Evolutionary conservation across 2,113 vertebrate species (phyloP).

Genomic region (Rhombomys opimus): DNA sequence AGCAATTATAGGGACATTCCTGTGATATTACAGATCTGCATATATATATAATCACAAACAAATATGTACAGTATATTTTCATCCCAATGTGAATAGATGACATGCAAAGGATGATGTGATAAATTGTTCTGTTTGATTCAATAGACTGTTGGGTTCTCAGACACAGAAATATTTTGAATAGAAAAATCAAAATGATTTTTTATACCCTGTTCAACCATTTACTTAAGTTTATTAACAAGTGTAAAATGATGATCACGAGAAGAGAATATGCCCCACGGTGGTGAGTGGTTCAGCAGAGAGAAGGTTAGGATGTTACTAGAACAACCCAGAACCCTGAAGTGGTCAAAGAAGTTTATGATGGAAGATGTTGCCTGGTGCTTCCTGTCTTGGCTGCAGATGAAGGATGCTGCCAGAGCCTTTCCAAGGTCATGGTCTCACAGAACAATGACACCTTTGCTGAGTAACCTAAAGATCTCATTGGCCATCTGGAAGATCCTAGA

Average conservation of each 20-base stretch:
- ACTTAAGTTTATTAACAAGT: background rate
- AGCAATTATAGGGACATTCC: background rate
- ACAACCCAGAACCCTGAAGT: background rate
- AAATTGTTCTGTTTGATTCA: background rate
- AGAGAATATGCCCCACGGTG: no score
- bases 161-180: background rate
- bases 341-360: background rate
- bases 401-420: background rate
- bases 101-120: background rate
- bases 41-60: background rate
- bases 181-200: background rate
- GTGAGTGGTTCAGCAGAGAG: background rate
- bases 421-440: background rate
- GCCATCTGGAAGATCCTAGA: background rate
- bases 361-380: background rate
- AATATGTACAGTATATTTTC: background rate
- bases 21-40: fast-evolving
- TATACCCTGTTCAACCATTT: background rate
- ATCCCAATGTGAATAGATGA: background rate
- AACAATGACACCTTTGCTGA: background rate
- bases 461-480: no score
- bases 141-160: background rate
- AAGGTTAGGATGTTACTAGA: background rate
- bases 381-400: background rate
- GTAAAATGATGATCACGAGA: background rate